These are phyloP conservation scores for Drosophila ercepeae DNA, from an alignment of 1,140 invertebrate species.

Conservation along the genomic window DNA sequence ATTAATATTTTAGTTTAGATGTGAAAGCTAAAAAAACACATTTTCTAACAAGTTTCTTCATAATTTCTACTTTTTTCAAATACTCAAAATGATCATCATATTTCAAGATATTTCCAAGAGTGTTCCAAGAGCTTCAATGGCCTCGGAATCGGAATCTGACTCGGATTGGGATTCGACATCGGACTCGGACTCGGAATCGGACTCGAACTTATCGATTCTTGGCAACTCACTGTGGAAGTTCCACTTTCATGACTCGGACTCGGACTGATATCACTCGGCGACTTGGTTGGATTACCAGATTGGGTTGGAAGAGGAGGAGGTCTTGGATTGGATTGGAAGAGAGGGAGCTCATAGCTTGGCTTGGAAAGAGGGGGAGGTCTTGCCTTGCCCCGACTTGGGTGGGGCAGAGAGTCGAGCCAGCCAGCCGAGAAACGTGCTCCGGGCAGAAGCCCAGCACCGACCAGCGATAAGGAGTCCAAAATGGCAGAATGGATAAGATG, in stretches of 20 bases:
- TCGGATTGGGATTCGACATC: too few species aligned
- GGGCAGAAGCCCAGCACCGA: constrained; percentile 28
- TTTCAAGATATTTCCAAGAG: too few species aligned
- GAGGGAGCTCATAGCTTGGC: neutral
- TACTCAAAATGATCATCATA: too few species aligned
- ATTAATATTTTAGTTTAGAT: neutral
- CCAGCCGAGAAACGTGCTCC: constrained; percentile 45
- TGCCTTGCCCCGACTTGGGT: neutral
- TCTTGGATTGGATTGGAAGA: neutral
- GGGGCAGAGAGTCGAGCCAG: constrained; percentile 13
- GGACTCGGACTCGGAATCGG: neutral
- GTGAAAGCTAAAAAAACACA: neutral
- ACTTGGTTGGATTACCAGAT: neutral
- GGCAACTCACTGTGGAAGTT: constrained; percentile 12
- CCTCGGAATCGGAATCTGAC: too few species aligned
- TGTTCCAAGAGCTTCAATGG: too few species aligned
- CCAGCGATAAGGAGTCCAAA: constrained; percentile 52
- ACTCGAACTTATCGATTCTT: constrained; percentile 11
- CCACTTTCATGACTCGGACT: constrained; percentile 31
- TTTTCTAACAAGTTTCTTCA: too few species aligned
- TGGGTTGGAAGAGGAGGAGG: too few species aligned
- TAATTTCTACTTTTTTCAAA: too few species aligned
- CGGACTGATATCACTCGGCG: constrained; percentile 21
- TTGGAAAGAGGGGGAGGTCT: neutral
- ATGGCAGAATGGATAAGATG: constrained; percentile 48